Conservation (phyloP, 1,140 invertebrate species). For the Semibalanus balanoides region DNA sequence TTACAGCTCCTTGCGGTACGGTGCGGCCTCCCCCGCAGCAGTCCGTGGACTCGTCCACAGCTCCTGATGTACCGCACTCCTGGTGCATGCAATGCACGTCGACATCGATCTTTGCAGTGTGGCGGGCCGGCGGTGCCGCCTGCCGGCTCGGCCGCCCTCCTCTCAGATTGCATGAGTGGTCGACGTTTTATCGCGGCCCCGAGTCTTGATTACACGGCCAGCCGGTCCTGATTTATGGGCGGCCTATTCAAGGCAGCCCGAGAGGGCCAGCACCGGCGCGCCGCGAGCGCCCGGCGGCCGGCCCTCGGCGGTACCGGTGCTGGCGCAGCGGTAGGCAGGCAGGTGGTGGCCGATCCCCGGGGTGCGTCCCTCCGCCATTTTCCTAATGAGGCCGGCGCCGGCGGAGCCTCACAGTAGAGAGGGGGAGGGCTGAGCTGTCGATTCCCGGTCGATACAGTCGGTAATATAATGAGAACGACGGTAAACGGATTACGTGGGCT, state of each 20-base stretch:
- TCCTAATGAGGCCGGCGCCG: not conserved
- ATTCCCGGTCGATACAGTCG: no score
- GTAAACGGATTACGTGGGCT: no score
- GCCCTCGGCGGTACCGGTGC: not conserved
- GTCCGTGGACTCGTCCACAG: not conserved
- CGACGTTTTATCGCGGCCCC: not conserved
- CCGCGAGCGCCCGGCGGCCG: not conserved
- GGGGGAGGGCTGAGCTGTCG: no score
- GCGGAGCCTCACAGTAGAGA: no score
- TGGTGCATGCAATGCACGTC: no score
- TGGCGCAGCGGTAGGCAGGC: no score
- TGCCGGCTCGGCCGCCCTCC: no score
- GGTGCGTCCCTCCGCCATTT: not conserved
- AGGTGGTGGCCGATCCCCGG: not conserved
- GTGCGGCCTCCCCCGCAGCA: not conserved
- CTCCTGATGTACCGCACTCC: no score
- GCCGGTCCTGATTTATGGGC: not conserved
- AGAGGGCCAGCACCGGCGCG: not conserved
- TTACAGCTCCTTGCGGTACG: not conserved
- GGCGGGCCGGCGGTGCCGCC: no score
- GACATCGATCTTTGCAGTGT: not conserved
- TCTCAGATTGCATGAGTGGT: not conserved
- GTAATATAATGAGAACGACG: no score
- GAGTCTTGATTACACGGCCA: not conserved
- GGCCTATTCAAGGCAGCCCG: not conserved